Percentiles rank a stretch among this genome's conserved stretches.
phyloP scores from a whole-genome alignment of 2,113 vertebrate species.

The Halichoerus grypus region DNA sequence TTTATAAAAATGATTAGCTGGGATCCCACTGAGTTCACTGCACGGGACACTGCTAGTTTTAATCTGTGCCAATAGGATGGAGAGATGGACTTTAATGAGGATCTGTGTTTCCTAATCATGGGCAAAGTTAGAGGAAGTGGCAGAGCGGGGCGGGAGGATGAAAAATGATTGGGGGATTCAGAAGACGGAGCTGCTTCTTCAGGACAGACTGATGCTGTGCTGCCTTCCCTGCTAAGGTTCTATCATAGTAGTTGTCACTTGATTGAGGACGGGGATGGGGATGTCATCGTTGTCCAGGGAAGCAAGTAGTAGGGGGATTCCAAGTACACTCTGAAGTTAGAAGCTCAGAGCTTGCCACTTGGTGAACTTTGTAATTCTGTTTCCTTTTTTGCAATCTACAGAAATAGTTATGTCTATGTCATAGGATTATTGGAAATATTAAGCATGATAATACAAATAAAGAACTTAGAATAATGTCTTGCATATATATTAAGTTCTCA shows the following conservation, averaged over 20 bases:
- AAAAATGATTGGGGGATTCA: constrained; percentile 66
- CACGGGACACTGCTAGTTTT: constrained; percentile 78
- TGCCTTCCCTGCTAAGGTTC: background rate
- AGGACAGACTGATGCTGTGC: background rate
- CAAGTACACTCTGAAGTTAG: background rate
- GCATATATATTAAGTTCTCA: background rate
- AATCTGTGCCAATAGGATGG: constrained; percentile 82
- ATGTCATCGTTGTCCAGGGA: background rate
- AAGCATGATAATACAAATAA: background rate
- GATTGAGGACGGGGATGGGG: background rate
- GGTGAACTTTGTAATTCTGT: background rate
- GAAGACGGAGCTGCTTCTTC: constrained; percentile 48
- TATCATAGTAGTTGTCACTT: background rate
- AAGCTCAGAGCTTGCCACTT: background rate
- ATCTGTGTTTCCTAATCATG: constrained; percentile 80
- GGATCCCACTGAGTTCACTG: constrained; percentile 83
- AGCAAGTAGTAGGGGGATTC: background rate
- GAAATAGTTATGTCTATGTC: background rate
- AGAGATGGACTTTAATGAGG: constrained; percentile 81
- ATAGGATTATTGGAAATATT: background rate
- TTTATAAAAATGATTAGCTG: constrained; percentile 84
- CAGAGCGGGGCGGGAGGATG: constrained; percentile 58
- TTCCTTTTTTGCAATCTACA: constrained; percentile 10
- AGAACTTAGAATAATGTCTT: background rate
- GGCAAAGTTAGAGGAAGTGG: constrained; percentile 70